Evolutionary conservation across 2,888 invertebrate species (phyloP).

Genomic region (Pyrrhia umbra): DNA sequence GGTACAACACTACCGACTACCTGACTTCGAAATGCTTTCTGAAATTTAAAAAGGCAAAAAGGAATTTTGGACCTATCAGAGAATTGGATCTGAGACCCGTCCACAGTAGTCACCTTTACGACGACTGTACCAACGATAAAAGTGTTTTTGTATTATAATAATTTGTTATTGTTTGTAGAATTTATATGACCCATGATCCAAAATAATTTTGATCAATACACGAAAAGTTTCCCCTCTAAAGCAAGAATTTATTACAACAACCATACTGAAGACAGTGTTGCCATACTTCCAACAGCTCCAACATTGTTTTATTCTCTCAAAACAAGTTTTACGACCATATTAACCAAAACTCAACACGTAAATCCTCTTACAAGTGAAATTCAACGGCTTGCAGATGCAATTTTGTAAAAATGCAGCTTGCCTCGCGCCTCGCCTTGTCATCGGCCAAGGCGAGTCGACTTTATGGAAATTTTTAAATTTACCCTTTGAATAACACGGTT

Average conservation of each 20-base stretch:
- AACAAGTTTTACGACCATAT: slow-evolving; percentile 37
- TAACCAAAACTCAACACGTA: slow-evolving; percentile 31
- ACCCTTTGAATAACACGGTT: slow-evolving; percentile 18
- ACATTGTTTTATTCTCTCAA: slow-evolving; percentile 9
- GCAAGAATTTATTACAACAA: background rate
- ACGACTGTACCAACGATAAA: too few species aligned
- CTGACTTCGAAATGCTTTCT: too few species aligned
- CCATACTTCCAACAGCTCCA: background rate
- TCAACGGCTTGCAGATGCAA: slow-evolving; percentile 52
- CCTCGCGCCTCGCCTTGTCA: slow-evolving; percentile 25
- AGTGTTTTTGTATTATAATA: too few species aligned
- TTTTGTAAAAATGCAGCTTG: slow-evolving; percentile 49
- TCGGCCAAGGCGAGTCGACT: background rate
- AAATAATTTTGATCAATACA: background rate
- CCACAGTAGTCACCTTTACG: too few species aligned
- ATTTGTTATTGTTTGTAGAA: too few species aligned
- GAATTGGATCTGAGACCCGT: too few species aligned
- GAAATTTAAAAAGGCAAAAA: too few species aligned
- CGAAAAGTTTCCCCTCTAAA: background rate
- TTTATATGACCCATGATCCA: background rate
- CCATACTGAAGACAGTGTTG: background rate
- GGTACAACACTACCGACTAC: too few species aligned
- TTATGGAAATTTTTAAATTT: slow-evolving; percentile 42
- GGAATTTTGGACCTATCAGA: too few species aligned
- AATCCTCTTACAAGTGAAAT: slow-evolving; percentile 50